Evolutionary conservation across 2,113 vertebrate genomes (phyloP), one percentile per base, ranked within the genome.

Genomic region (Rafetus swinhoei): DNA sequence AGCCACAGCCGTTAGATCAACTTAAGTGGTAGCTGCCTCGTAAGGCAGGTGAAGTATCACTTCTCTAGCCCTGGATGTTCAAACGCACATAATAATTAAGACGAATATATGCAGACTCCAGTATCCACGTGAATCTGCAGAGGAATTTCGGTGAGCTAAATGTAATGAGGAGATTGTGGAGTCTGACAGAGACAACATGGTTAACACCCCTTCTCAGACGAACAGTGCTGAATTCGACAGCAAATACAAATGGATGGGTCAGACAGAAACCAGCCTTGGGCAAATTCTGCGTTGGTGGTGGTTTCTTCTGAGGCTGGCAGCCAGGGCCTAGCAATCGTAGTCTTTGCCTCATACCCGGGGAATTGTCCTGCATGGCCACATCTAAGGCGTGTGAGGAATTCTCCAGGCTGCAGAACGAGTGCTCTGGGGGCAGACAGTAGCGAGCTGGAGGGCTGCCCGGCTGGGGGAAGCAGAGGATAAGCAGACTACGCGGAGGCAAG

Each of bases 401-500:
- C 80, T 74, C 32, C 22, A 77, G 21, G 22, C 50, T 56, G 6
- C 79, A 7, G 39, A 1, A 7, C 79, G 32, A 1, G 2, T 25
- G 52, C 35, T 72, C 65, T 35, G 32, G n/a, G n/a, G 32, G 62
- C 14, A 35, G 32, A 72, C 8, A 9, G n/a, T 32, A 35, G 35
- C n/a, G 1, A 72, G n/a, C 65, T 21, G 32, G 8, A 2, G 65
- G 65, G 65, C 19, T 2, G 21, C 74, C 22, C 3, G 74, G 15
- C 39, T 35, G 22, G 72, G 39, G 25, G 27, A 10, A 16, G 57
- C n/a, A 55, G 62, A n/a, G 83, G 85, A 56, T 2, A 57, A 81
- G 52, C 3, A 2, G 22, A 1, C 1, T 25, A 0, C 2, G 2
- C 14, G 1, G 2, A 7, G 3, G 1, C 0, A 5, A 27, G 53